Conservation (phyloP, 37 sponge, comb jelly and placozoan species). For the Diacarnus erythraeanus region DNA sequence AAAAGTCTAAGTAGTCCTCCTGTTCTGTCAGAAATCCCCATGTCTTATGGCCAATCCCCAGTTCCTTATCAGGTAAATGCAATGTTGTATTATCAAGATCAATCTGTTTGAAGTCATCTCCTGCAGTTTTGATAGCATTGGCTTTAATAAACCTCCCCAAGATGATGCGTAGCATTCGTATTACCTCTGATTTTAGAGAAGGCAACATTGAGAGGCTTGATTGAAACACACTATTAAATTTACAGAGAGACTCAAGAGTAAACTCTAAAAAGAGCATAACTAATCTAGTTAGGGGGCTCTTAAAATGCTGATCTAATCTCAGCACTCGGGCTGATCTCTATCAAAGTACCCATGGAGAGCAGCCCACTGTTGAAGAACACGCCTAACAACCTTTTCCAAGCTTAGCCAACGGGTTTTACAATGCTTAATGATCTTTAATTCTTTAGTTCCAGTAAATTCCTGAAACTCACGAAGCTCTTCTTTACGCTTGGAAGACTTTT, state of each 20-base stretch:
- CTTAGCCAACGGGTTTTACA: slow-evolving; percentile 46
- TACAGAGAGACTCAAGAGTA: slow-evolving; percentile 33
- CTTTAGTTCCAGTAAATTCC: slow-evolving; percentile 30
- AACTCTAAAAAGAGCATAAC: slow-evolving; percentile 10
- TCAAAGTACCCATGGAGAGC: slow-evolving; percentile 32
- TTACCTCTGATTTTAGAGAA: slow-evolving; percentile 24
- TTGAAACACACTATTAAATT: slow-evolving; percentile 43
- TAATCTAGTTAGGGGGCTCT: slow-evolving; percentile 9
- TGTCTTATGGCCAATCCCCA: slow-evolving; percentile 18
- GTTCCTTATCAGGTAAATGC: slow-evolving; percentile 4
- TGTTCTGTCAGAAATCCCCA: neutral
- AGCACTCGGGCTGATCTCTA: slow-evolving; percentile 23
- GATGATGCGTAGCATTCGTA: slow-evolving; percentile 4
- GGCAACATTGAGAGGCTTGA: slow-evolving; percentile 29
- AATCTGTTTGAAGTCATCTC: neutral
- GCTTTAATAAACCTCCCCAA: slow-evolving; percentile 26
- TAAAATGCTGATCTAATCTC: slow-evolving; percentile 26
- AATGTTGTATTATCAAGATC: slow-evolving; percentile 3
- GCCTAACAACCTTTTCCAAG: slow-evolving; percentile 14
- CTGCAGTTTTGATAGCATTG: slow-evolving; percentile 10
- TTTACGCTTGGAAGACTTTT: slow-evolving; percentile 28
- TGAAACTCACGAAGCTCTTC: slow-evolving; percentile 38
- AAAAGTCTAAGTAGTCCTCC: slow-evolving; percentile 7
- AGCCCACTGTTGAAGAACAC: slow-evolving; percentile 50
- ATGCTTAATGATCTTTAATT: slow-evolving; percentile 17